These are phyloP conservation scores for Eustalomyia histrio DNA, from an alignment of 2,888 invertebrate species.

Conservation along the genomic window DNA sequence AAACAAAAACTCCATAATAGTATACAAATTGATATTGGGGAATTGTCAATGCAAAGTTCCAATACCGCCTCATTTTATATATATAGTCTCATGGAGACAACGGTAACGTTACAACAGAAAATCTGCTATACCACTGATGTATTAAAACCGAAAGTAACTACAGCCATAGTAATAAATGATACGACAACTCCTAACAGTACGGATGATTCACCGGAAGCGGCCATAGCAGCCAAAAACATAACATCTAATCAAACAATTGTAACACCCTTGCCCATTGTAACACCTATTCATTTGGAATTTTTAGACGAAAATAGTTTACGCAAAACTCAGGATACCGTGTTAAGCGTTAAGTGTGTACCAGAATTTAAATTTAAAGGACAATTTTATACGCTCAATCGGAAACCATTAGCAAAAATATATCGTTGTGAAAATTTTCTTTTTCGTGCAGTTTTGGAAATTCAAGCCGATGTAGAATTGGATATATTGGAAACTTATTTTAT, in stretches of 20 bases:
- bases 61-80: conserved; percentile 77
- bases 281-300: conserved; percentile 77
- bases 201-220: conserved; percentile 75
- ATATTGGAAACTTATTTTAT: conserved; percentile 79
- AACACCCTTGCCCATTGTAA: conserved; percentile 68
- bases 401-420: conserved; percentile 75
- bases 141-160: conserved; percentile 68
- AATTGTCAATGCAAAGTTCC: conserved; percentile 75
- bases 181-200: conserved; percentile 69
- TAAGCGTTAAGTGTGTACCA: conserved; percentile 74
- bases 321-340: conserved; percentile 76
- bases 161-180: conserved; percentile 61
- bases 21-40: conserved; percentile 79
- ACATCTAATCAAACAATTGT: conserved; percentile 41
- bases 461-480: conserved; percentile 75
- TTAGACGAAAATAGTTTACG: conserved; percentile 75
- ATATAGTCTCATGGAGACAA: conserved; percentile 77
- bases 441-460: conserved; percentile 76
- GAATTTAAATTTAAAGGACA: conserved; percentile 78
- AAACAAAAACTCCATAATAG: conserved; percentile 80
- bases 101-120: conserved; percentile 76
- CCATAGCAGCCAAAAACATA: conserved; percentile 56
- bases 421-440: conserved; percentile 79
- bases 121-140: conserved; percentile 77
- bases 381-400: conserved; percentile 77